These are phyloP conservation scores for Anthophora plumipes DNA, from an alignment of 2,888 invertebrate genomes.

Conservation along the genomic window DNA sequence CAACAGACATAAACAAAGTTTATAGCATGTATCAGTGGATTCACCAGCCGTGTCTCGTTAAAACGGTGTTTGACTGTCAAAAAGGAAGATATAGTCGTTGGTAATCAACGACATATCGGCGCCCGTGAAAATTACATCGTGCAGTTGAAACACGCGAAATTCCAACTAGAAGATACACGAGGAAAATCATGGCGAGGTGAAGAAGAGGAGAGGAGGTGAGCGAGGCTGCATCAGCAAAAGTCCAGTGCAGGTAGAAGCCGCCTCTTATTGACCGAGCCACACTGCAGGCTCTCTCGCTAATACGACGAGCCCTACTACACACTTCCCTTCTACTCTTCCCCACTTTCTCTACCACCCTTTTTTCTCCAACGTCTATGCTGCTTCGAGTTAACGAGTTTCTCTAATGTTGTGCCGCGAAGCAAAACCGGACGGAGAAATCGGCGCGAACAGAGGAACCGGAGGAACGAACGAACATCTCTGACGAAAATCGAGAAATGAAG, in stretches of 20 bases:
- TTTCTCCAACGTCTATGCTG: neutral
- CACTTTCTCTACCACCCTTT: neutral
- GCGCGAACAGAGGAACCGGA: neutral
- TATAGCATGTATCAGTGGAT: too few species aligned
- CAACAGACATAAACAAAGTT: too few species aligned
- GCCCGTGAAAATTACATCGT: constrained; percentile 23
- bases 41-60: too few species aligned
- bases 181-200: constrained; percentile 32
- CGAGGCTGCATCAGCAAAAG: constrained; percentile 62
- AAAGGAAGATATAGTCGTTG: neutral
- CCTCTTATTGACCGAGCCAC: constrained; percentile 62
- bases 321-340: neutral
- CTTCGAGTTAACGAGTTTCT: constrained; percentile 57
- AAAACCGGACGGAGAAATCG: constrained; percentile 32
- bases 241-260: constrained; percentile 55
- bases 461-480: neutral
- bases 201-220: too few species aligned
- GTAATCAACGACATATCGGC: constrained; percentile 16
- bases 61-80: constrained; percentile 26
- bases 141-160: constrained; percentile 20
- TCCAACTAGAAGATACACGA: constrained; percentile 31
- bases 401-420: constrained; percentile 29
- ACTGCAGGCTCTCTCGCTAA: constrained; percentile 55
- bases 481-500: too few species aligned
- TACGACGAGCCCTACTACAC: constrained; percentile 22